Conservation (phyloP, 2,113 vertebrate species). For the Lepisosteus oculatus region DNA sequence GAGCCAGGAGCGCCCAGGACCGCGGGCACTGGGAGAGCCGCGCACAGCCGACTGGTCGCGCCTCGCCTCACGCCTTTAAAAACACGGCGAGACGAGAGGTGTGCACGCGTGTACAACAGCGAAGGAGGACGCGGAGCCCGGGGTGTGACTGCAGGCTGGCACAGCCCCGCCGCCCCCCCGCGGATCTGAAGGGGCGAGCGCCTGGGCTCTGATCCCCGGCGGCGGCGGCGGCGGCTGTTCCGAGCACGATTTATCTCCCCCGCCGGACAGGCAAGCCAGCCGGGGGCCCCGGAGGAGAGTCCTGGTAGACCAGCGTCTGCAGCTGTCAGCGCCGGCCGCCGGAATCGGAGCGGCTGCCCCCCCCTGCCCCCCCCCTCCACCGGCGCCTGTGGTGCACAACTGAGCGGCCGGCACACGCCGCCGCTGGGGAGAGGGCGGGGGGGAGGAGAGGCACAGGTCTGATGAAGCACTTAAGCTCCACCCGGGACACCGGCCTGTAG, state of each 20-base stretch:
- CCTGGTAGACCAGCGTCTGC: constrained; percentile 70
- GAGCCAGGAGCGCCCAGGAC: no score
- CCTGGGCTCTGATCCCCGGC: constrained; percentile 68
- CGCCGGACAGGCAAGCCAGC: constrained; percentile 65
- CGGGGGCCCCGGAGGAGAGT: constrained; percentile 60
- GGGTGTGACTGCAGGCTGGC: constrained; percentile 37
- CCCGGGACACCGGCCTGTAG: no score
- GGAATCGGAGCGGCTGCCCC: constrained; percentile 50
- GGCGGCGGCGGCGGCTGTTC: constrained; percentile 47
- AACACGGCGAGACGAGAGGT: neutral
- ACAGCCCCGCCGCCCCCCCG: constrained; percentile 66
- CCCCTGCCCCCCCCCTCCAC: constrained; percentile 55
- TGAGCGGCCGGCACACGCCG: no score
- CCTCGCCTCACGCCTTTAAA: no score
- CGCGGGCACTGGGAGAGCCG: no score
- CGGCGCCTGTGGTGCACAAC: constrained; percentile 43
- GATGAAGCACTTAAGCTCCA: no score
- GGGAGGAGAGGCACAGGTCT: no score
- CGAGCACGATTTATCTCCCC: constrained; percentile 71
- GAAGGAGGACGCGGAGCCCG: constrained; percentile 44
- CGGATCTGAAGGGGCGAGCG: constrained; percentile 65
- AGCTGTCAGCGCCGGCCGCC: constrained; percentile 69
- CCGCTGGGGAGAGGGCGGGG: no score
- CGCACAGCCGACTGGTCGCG: no score
- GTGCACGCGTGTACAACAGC: no score